Conservation (phyloP, 2,113 vertebrate genomes). For the Lampris megalopsis region DNA sequence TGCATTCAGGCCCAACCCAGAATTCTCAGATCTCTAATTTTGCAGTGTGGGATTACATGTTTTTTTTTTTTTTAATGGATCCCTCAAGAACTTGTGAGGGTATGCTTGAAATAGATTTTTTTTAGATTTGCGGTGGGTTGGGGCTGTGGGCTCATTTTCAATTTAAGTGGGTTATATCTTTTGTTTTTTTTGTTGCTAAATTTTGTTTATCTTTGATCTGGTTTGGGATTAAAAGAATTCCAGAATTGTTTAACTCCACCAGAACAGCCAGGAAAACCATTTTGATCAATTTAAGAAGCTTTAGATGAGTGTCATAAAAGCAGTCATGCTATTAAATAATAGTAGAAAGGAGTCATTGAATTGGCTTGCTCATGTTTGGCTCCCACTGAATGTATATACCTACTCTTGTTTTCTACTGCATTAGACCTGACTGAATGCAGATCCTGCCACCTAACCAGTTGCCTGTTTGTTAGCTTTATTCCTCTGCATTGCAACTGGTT, state of each 20-base stretch:
- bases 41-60: slow-evolving; percentile 29
- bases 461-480: slow-evolving; percentile 67
- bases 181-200: slow-evolving; percentile 9
- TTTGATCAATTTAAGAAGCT: slow-evolving; percentile 7
- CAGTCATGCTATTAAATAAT: background rate
- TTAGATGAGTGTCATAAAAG: background rate
- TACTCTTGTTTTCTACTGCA: slow-evolving; percentile 23
- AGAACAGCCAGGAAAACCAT: slow-evolving; percentile 10
- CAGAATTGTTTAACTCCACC: slow-evolving; percentile 8
- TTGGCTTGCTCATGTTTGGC: slow-evolving; percentile 26
- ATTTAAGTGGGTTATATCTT: slow-evolving; percentile 15
- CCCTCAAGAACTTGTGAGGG: slow-evolving; percentile 18
- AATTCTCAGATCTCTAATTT: slow-evolving; percentile 41
- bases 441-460: slow-evolving; percentile 67
- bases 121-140: slow-evolving; percentile 1
- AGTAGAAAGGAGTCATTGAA: too few species aligned
- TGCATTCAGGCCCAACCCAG: slow-evolving; percentile 73
- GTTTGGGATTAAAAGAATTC: slow-evolving; percentile 14
- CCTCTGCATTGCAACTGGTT: slow-evolving; percentile 66
- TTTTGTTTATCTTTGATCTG: slow-evolving; percentile 11
- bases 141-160: slow-evolving; percentile 17
- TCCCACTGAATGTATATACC: slow-evolving; percentile 11
- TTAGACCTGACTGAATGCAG: slow-evolving; percentile 76
- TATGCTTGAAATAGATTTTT: slow-evolving; percentile 30
- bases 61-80: slow-evolving; percentile 27